Base-by-base conservation (phyloP, 1,140 invertebrate species). In the Megalonaias nervosa region DNA sequence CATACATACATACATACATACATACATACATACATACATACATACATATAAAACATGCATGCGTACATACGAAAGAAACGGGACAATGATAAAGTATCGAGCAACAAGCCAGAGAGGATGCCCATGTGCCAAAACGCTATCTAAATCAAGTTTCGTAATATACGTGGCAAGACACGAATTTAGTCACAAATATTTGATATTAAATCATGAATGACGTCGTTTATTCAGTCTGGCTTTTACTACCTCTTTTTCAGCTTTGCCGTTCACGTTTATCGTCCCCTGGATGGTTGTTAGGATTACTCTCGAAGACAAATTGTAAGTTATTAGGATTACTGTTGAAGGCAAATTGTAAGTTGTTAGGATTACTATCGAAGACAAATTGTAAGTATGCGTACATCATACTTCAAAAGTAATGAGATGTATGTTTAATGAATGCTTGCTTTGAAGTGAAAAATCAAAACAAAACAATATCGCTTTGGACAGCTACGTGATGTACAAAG, bases 251-350 rank as follows among this genome's bases (percentile, higher is more conserved):
- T 15, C 84, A 87, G 86, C 75, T 57, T 81, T 75, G 0, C 86
- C 86, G 13, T 55, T 86, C 0, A 48, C 93, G 5, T 92, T 93
- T 55, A 91, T 94, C 19, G 87, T 92, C 26, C 90, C 93, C 2
- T 95, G 94, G 94, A 89, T 93, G 6, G 83, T 92, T 17, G 89
- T 92, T 16, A 88, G 93, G 75, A 85, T 92, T 9, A 88, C 88
- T 0, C 79, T 92, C 26, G 94, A 94, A 62, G 92, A 94, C 82
- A 91, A 85, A 4, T 87, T 93, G 87, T 89, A 79, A 89, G 87
- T 88, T 17, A 88, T 92, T 16, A 88, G 93, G 75, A 85, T 92
- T 6, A 88, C 88, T 0, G 79, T 92, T 26, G 94, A 94, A 62
- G 92, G 94, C 82, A 91, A 85, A 4, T 87, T 93, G 87, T 89